Evolutionary conservation across 1,140 invertebrate species (phyloP).

Genomic region (Nasonia longicornis): DNA sequence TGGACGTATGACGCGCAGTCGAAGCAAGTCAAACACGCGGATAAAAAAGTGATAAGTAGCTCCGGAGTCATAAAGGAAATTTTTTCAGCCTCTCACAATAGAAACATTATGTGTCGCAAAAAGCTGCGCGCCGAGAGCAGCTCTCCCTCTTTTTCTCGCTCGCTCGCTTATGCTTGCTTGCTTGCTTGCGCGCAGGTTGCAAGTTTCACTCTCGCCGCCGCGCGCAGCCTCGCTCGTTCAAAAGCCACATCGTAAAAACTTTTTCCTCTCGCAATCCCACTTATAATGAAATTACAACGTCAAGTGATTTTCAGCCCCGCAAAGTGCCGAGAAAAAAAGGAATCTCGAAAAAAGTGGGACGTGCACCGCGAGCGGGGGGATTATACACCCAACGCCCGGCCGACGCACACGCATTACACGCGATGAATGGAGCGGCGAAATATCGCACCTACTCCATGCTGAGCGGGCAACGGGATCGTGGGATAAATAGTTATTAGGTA

Average conservation of each 20-base stretch:
- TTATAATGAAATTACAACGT: conserved; percentile 34
- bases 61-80: not conserved
- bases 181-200: not conserved
- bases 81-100: conserved; percentile 4
- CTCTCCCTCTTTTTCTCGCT: not conserved
- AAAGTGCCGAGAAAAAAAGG: conserved; percentile 18
- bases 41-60: conserved; percentile 21
- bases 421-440: conserved; percentile 11
- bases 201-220: not conserved
- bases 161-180: not conserved
- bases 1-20: no score
- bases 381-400: no score
- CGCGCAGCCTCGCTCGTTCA: not conserved
- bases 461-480: not conserved
- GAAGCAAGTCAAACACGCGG: conserved; percentile 16
- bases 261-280: conserved; percentile 29
- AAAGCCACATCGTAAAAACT: conserved; percentile 24
- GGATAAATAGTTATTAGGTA: conserved; percentile 29
- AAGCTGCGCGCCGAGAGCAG: not conserved
- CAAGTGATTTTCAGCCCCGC: conserved; percentile 34
- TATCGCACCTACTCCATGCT: conserved; percentile 6
- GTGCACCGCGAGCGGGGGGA: not conserved
- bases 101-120: conserved; percentile 24
- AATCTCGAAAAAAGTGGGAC: conserved; percentile 4
- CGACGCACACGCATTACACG: not conserved